phyloP scores from a whole-genome alignment of 2,113 vertebrate genomes.

The Passer montanus region DNA sequence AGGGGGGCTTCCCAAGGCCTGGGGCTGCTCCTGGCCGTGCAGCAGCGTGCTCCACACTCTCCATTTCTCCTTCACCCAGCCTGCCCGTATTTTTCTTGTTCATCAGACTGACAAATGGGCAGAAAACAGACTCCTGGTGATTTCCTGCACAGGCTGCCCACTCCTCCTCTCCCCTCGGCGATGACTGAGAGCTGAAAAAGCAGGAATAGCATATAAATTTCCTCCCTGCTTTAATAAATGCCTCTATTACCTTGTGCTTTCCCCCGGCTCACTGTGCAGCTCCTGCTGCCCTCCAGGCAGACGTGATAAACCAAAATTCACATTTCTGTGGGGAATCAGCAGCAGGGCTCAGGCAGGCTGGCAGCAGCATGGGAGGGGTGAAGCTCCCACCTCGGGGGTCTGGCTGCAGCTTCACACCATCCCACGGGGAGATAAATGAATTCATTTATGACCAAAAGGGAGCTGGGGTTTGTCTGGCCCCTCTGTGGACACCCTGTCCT shows the following conservation, averaged over 20 bases:
- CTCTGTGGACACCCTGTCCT: background rate
- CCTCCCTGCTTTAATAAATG: slow-evolving; percentile 61
- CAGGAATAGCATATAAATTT: slow-evolving; percentile 63
- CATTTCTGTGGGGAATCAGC: background rate
- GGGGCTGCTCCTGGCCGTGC: background rate
- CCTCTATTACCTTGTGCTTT: slow-evolving; percentile 44
- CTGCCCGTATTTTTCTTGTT: slow-evolving; percentile 28
- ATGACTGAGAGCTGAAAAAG: slow-evolving; percentile 46
- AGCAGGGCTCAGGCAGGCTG: background rate
- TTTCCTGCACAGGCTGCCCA: slow-evolving; percentile 39
- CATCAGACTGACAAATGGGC: slow-evolving; percentile 60
- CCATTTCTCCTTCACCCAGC: background rate
- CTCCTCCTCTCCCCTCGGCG: slow-evolving; percentile 48
- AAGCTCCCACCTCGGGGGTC: background rate
- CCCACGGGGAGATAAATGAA: accelerated
- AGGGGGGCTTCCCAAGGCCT: accelerated
- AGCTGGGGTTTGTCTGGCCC: background rate
- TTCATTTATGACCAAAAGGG: background rate
- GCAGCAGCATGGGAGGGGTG: background rate
- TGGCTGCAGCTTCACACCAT: background rate
- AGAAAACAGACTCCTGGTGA: slow-evolving; percentile 62
- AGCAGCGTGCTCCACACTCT: background rate
- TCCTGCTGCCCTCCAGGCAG: slow-evolving; percentile 36
- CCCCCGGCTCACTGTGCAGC: background rate
- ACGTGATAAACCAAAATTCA: background rate